phyloP scores from a whole-genome alignment of 2,888 invertebrate genomes.

The Philaethria dido region DNA sequence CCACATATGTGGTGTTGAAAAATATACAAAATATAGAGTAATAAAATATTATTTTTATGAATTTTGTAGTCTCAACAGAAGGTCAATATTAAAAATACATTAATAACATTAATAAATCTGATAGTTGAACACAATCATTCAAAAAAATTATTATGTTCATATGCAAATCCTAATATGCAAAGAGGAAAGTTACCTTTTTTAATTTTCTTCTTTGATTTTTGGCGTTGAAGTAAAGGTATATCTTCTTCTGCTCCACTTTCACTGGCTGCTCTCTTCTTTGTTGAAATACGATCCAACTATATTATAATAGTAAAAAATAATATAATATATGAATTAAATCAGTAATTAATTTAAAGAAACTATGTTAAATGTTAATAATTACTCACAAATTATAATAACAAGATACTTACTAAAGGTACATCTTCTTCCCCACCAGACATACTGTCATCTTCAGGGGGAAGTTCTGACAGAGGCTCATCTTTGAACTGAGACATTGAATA shows the following conservation, averaged over 20 bases:
- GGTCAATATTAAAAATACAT: no score
- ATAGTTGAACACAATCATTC: not conserved
- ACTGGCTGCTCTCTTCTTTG: conserved; percentile 69
- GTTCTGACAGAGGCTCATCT: conserved; percentile 80
- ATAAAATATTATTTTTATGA: no score
- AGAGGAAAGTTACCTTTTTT: conserved; percentile 75
- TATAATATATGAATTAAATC: not conserved
- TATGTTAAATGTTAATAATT: no score
- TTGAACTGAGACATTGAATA: conserved; percentile 88
- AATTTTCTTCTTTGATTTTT: conserved; percentile 86
- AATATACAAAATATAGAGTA: no score
- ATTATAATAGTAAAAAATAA: conserved; percentile 23
- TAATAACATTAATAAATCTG: not conserved
- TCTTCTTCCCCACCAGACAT: conserved; percentile 84
- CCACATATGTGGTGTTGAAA: no score
- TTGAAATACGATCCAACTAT: conserved; percentile 59
- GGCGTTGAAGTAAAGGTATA: conserved; percentile 87
- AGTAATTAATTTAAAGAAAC: no score
- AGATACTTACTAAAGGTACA: conserved; percentile 86
- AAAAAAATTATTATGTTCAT: no score
- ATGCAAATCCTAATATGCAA: not conserved
- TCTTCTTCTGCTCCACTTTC: conserved; percentile 90
- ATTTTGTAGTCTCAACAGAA: no score
- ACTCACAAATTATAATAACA: not conserved
- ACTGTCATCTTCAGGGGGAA: conserved; percentile 82